Evolutionary conservation across 2,797 vertebrate genomes (phyloP).

Genomic region (Sylvilagus floridanus): DNA sequence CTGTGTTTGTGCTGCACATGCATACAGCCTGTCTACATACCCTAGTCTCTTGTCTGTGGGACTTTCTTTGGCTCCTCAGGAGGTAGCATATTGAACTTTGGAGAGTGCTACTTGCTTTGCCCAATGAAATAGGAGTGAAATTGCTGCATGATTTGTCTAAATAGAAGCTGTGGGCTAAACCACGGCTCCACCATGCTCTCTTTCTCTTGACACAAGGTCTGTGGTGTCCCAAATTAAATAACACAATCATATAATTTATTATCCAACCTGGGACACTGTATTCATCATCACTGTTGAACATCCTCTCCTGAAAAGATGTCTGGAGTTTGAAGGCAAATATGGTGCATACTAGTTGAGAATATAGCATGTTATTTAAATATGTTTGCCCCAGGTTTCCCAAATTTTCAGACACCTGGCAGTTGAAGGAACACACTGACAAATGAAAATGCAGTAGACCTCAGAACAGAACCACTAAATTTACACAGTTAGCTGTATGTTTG

Average conservation of each 20-base stretch:
- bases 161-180: not conserved
- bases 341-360: not conserved
- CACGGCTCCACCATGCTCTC: not conserved
- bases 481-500: not conserved
- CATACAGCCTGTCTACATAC: not conserved
- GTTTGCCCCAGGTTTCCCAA: not conserved
- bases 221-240: not conserved
- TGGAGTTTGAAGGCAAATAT: constrained; percentile 31
- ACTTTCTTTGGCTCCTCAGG: not conserved
- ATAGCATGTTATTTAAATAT: constrained; percentile 37
- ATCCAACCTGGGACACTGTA: not conserved
- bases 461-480: constrained; percentile 10
- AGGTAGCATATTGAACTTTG: not conserved
- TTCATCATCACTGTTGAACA: not conserved
- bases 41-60: not conserved
- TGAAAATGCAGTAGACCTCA: not conserved
- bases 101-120: not conserved
- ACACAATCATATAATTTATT: not conserved
- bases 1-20: not conserved
- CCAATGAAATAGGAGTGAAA: not conserved
- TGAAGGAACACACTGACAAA: not conserved
- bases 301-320: not conserved
- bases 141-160: not conserved
- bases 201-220: not conserved
- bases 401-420: not conserved